Evolutionary conservation across 2,113 vertebrate genomes (phyloP).

Genomic region (Pluvianellus socialis): DNA sequence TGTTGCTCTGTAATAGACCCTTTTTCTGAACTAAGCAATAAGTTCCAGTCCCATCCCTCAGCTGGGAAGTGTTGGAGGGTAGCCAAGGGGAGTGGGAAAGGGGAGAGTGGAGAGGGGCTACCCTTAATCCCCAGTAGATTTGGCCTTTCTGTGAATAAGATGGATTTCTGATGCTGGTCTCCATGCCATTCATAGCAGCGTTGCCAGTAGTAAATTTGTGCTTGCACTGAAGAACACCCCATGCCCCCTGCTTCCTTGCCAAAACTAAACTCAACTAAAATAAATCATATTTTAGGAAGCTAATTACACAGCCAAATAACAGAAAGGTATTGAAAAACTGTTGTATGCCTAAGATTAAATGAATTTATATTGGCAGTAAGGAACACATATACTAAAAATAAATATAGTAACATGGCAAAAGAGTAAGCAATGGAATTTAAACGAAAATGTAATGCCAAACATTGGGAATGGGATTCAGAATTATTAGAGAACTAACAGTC

Average conservation of each 20-base stretch:
- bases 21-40: neutral
- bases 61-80: neutral
- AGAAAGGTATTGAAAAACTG: slow-evolving; percentile 57
- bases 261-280: slow-evolving; percentile 48
- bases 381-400: neutral
- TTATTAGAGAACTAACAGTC: neutral
- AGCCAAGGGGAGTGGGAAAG: neutral
- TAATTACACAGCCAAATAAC: slow-evolving; percentile 53
- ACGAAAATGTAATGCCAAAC: slow-evolving; percentile 5
- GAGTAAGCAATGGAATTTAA: slow-evolving; percentile 44
- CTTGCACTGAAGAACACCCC: neutral
- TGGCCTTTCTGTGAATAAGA: slow-evolving; percentile 28
- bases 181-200: neutral
- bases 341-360: slow-evolving; percentile 46
- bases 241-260: slow-evolving; percentile 16
- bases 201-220: slow-evolving; percentile 40
- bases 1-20: neutral
- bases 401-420: neutral
- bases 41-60: neutral
- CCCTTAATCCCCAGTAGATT: neutral
- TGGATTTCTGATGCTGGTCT: slow-evolving; percentile 39
- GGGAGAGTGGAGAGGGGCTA: neutral
- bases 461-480: neutral
- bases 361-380: slow-evolving; percentile 47
- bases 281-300: slow-evolving; percentile 62